phyloP scores from a whole-genome alignment of 2,888 invertebrate genomes.

The Xestoiulus laeticollis region DNA sequence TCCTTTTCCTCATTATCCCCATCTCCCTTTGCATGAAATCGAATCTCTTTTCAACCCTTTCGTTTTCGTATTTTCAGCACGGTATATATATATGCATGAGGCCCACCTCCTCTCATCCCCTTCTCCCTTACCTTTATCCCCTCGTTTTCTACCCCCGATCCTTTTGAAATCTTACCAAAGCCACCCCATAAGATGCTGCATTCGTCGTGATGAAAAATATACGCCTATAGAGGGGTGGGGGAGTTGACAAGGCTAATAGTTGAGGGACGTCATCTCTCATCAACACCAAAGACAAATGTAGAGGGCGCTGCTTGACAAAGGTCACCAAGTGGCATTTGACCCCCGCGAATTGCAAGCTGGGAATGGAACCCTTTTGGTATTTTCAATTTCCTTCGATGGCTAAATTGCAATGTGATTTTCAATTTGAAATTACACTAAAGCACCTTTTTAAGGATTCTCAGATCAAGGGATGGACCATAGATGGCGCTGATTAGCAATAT shows the following conservation, averaged over 20 bases:
- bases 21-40: not conserved
- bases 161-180: not conserved
- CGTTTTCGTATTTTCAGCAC: not conserved
- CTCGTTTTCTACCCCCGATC: not conserved
- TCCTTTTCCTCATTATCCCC: not conserved
- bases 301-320: not conserved
- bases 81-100: too few relatives aligned
- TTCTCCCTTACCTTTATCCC: conserved; percentile 5
- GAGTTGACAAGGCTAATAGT: too few relatives aligned
- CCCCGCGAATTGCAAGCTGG: not conserved
- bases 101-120: not conserved
- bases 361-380: too few relatives aligned
- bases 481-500: not conserved
- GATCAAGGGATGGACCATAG: not conserved
- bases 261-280: not conserved
- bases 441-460: too few relatives aligned
- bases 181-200: not conserved
- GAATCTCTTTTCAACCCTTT: conserved; percentile 18
- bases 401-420: too few relatives aligned
- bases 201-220: not conserved
- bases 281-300: not conserved
- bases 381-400: too few relatives aligned
- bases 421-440: too few relatives aligned
- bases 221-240: not conserved
- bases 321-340: not conserved